These are phyloP conservation scores for Drosophila saltans DNA, from an alignment of 1,140 invertebrate species.

Conservation along the genomic window DNA sequence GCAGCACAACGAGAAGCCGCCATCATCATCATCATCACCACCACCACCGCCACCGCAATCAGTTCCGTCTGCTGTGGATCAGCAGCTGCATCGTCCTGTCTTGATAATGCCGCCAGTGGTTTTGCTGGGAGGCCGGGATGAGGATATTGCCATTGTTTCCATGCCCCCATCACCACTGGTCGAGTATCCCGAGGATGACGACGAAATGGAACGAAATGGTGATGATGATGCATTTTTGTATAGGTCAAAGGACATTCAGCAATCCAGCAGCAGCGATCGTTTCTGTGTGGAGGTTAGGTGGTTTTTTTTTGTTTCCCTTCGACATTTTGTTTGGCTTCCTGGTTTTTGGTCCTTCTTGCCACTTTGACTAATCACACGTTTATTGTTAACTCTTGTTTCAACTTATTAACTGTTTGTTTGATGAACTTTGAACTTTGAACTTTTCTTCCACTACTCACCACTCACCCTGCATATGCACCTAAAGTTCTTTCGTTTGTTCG, in stretches of 20 bases:
- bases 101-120: conserved; percentile 80
- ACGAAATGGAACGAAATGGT: conserved; percentile 71
- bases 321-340: conserved; percentile 43
- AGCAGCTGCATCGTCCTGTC: conserved; percentile 80
- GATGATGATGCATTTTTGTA: conserved; percentile 14
- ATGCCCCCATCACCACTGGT: conserved; percentile 74
- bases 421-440: background rate
- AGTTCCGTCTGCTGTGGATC: conserved; percentile 53
- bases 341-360: conserved; percentile 31
- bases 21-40: conserved; percentile 10
- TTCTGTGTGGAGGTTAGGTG: conserved; percentile 83
- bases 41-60: background rate
- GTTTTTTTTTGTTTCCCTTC: conserved; percentile 63
- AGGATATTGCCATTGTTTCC: conserved; percentile 46
- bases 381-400: background rate
- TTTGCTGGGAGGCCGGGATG: conserved; percentile 69
- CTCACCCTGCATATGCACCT: conserved; percentile 7
- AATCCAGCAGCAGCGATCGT: conserved; percentile 75
- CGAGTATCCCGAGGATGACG: conserved; percentile 89
- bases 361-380: conserved; percentile 26
- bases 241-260: conserved; percentile 38
- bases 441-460: conserved; percentile 28
- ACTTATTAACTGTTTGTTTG: background rate
- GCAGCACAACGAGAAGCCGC: conserved; percentile 35
- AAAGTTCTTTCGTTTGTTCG: conserved; percentile 9